Evolutionary conservation across 2,888 invertebrate genomes (phyloP), one percentile per base, ranked within the genome.

Genomic region (Phalera bucephala): DNA sequence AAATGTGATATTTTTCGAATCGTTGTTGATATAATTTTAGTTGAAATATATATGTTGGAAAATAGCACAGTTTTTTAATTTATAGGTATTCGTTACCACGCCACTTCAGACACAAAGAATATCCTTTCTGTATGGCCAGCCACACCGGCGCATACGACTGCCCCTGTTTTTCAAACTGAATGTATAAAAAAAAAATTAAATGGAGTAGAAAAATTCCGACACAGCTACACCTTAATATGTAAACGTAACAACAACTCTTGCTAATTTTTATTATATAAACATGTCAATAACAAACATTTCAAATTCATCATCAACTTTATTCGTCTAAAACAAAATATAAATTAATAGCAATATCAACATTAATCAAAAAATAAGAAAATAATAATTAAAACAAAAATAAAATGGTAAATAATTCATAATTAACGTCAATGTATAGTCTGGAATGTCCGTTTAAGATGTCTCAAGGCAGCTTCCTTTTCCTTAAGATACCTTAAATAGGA

Each of bases 401-500:
- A 45, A 44, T 32, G 49, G 47, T 47, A 42, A 42, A 55, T n/a
- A 55, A 35, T 41, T 48, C 47, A 33, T 39, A 43, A 42, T 37
- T 45, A 44, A 44, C 45, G 43, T 42, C 42, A 46, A 45, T 36
- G 38, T 58, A 49, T 32, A 39, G 52, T 32, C 40, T 69, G 74
- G 75, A 78, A 78, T 77, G 78, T 63, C 68, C 61, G 53, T 49
- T 64, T 59, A 67, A 70, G 64, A 59, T 57, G 62, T 53, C 64
- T 51, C 40, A 47, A 59, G 52, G 45, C 42, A 36, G 25, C 19
- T 7, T 27, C 3, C 7, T 36, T 29, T 27, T 31, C 21, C 42
- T 49, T 42, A 55, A 58, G 64, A 58, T 49, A 69, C 51, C 67
- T 64, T 64, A 68, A 55, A 52, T 44, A 53, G 55, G 62, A 61